A percentile compares a stretch with the other conserved stretches of the same genome.
Evolutionary conservation across 2,113 vertebrate genomes (phyloP).

Genomic region (Mandrillus leucophaeus): DNA sequence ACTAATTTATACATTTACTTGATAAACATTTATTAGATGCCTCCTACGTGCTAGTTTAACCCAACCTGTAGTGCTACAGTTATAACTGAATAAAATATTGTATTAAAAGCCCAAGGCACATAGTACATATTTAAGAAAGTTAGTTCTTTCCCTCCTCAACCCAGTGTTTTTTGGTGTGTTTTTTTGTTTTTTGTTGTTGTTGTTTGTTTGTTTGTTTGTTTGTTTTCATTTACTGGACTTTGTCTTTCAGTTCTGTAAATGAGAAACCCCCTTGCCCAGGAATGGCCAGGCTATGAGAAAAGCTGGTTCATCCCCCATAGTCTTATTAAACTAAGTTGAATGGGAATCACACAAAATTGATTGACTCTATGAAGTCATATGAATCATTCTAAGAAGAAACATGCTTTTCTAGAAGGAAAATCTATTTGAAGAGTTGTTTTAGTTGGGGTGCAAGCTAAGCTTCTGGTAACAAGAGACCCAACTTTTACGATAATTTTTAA

Average conservation of each 20-base stretch:
- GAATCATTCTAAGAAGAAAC: not conserved
- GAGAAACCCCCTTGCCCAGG: not conserved
- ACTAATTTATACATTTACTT: not conserved
- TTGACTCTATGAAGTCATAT: not conserved
- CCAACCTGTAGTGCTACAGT: not conserved
- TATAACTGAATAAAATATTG: not conserved
- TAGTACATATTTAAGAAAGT: not conserved
- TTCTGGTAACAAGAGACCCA: not conserved
- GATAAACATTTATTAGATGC: not conserved
- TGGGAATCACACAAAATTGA: not conserved
- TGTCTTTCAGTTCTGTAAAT: not conserved
- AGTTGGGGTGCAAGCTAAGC: not conserved
- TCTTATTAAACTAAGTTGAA: not conserved
- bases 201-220: not conserved
- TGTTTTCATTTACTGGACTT: not conserved
- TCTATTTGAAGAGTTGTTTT: not conserved
- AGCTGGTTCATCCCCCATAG: not conserved
- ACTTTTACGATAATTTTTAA: not conserved
- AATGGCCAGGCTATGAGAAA: not conserved
- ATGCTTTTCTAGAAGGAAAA: not conserved
- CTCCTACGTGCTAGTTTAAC: not conserved
- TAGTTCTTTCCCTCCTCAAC: too few species aligned
- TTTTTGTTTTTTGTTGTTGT: not conserved
- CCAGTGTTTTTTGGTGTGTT: not conserved
- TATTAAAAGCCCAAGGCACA: not conserved